phyloP scores from a whole-genome alignment of 1,140 invertebrate genomes.

The Sitobion miscanthi region DNA sequence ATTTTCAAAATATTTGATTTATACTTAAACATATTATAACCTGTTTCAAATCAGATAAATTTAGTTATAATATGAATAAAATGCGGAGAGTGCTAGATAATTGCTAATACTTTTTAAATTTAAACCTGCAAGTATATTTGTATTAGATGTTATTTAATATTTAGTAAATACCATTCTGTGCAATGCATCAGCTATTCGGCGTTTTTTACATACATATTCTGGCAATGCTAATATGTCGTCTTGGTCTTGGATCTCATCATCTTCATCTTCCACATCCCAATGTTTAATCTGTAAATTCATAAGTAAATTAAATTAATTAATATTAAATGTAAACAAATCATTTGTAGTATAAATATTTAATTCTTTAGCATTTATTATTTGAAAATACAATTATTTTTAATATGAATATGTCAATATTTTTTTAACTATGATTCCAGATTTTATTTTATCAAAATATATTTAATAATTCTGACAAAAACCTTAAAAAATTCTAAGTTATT shows the following conservation, averaged over 20 bases:
- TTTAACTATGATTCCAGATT: background rate
- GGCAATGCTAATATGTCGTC: constrained; percentile 27
- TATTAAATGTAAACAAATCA: background rate
- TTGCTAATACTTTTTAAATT: background rate
- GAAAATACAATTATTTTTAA: background rate
- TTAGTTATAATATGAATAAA: background rate
- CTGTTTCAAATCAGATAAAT: background rate
- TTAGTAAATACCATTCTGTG: constrained; percentile 39
- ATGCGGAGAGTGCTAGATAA: background rate
- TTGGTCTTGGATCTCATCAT: constrained; percentile 33
- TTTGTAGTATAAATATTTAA: background rate
- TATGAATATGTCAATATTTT: background rate
- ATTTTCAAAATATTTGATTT: background rate
- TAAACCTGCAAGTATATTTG: background rate
- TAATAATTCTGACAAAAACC: background rate
- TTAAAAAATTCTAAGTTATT: background rate
- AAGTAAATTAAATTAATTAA: background rate
- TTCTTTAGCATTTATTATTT: background rate
- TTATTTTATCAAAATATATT: background rate
- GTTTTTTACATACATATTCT: constrained; percentile 47
- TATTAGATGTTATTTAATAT: background rate
- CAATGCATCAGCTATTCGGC: constrained; percentile 42
- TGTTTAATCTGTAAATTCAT: constrained; percentile 40
- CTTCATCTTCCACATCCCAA: constrained; percentile 50
- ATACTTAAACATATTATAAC: background rate